phyloP scores from a whole-genome alignment of 2,113 vertebrate genomes.

The human (Homo sapiens) region DNA sequence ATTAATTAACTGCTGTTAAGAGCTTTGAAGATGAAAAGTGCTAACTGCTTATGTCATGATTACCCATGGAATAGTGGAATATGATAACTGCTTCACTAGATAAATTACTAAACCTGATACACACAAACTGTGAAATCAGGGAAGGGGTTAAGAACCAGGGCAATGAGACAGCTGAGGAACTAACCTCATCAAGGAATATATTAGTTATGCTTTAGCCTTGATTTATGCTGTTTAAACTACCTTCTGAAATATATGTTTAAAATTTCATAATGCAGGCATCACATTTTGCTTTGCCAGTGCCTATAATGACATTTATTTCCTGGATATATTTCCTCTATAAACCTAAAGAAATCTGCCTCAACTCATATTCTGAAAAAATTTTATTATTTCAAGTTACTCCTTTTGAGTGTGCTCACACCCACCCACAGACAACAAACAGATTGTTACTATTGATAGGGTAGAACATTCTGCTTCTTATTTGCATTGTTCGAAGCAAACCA shows the following conservation, averaged over 20 bases:
- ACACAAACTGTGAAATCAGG: constrained; percentile 18
- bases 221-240: neutral
- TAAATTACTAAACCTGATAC: constrained; percentile 55
- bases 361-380: neutral
- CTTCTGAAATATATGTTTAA: constrained; percentile 3
- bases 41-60: constrained; percentile 67
- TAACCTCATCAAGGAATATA: neutral
- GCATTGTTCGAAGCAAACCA: constrained; percentile 73
- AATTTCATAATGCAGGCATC: neutral
- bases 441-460: constrained; percentile 65
- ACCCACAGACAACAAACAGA: neutral
- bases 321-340: neutral
- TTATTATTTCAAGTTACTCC: constrained; percentile 38
- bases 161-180: neutral
- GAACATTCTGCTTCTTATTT: constrained; percentile 75
- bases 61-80: constrained; percentile 56
- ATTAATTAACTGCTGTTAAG: constrained; percentile 76
- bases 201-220: neutral
- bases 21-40: constrained; percentile 73
- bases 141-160: neutral
- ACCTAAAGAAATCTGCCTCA: neutral
- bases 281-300: neutral
- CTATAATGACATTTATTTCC: neutral
- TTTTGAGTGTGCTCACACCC: neutral
- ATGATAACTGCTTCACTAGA: constrained; percentile 52